A percentile compares a stretch with the other conserved stretches of the same genome.
phyloP scores from a whole-genome alignment of 2,797 vertebrate species.

The Gymnopithys bicolor region DNA sequence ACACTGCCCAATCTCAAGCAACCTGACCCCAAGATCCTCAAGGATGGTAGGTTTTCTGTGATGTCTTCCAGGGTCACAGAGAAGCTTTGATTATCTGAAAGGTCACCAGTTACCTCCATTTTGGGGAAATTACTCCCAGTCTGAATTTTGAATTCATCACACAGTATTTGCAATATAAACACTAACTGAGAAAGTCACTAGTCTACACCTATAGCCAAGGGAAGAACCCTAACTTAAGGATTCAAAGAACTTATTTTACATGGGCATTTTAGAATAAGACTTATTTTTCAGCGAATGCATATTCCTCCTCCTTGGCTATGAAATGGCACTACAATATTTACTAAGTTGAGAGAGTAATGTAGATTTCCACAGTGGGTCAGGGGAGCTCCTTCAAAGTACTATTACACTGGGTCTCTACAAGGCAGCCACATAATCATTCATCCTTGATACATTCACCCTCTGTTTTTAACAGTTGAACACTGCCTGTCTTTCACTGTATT shows the following conservation, averaged over 20 bases:
- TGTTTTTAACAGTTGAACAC: background rate
- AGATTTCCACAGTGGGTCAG: background rate
- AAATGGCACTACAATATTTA: background rate
- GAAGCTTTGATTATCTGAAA: background rate
- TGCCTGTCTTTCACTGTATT: background rate
- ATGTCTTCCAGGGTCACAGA: background rate
- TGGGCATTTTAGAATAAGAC: background rate
- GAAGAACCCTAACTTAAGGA: background rate
- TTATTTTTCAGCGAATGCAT: background rate
- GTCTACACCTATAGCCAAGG: background rate
- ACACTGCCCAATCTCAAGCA: background rate
- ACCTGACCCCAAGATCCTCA: background rate
- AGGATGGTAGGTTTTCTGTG: background rate
- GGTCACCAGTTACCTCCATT: background rate
- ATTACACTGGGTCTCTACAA: background rate
- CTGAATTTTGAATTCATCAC: background rate
- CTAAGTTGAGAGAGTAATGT: background rate
- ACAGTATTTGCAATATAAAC: background rate
- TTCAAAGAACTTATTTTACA: background rate
- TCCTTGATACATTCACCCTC: fast-evolving
- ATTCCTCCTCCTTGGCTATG: background rate
- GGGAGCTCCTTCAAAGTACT: background rate
- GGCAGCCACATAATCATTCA: background rate
- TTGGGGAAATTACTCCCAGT: background rate
- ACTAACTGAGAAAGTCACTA: background rate